Base-by-base conservation (phyloP, 2,888 invertebrate species). In the Bimastos eiseni region DNA sequence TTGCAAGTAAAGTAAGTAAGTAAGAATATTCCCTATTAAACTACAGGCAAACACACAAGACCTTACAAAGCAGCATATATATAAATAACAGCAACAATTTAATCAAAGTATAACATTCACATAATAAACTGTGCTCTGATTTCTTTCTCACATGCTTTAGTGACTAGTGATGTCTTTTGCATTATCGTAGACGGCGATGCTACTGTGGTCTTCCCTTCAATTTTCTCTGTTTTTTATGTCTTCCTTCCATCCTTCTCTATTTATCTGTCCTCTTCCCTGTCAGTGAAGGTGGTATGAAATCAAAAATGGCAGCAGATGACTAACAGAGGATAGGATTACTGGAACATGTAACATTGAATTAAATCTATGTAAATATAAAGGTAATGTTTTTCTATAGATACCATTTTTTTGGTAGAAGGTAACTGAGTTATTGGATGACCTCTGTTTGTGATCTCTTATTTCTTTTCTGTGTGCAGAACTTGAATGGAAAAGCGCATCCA, bases 401-500 rank as follows among this genome's bases (percentile, higher is more conserved):
- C 49, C 49, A 24, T 49, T n/a, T n/a, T n/a, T n/a, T 21, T 49
- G 49, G 21, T 24, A 49, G 49, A 49, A 17, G 41, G n/a, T 70
- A 70, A 70, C 30, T 70, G n/a, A 70, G 70, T 70, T n/a, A 70
- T n/a, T 24, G 24, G 49, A n/a, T 70, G 13, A 8, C 70, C 70
- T 70, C 13, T 11, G 30, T 70, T 70, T 70, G 70, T 70, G 30
- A n/a, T 70, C 11, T 70, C 70, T 30, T 70, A n/a, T 70, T 70
- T 17, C 70, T 70, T 49, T 70, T 70, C 70, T 70, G 70, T 70
- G 30, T 70, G 70, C 70, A 70, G 70, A 70, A 70, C 70, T 70
- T 70, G 70, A 70, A 70, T 70, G 70, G 70, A 70, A n/a, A 70
- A 70, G 70, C 70, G n/a, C 70, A n/a, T 70, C 70, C 70, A 70